phyloP scores from a whole-genome alignment of 2,888 invertebrate genomes.

The Sepiola atlantica region DNA sequence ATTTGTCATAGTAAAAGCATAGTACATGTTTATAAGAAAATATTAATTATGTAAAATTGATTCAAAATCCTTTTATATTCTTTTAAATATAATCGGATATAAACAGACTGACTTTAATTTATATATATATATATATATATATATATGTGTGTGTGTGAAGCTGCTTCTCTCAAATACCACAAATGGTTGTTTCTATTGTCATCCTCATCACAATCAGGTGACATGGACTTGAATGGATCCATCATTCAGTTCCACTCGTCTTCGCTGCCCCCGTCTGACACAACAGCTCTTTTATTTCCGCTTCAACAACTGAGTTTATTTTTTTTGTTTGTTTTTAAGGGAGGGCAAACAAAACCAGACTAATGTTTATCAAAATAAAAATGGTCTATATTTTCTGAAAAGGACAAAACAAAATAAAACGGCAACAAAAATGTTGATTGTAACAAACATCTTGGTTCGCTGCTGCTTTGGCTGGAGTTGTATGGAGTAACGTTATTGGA shows the following conservation, averaged over 20 bases:
- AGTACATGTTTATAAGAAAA: too few relatives aligned
- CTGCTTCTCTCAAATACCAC: not conserved
- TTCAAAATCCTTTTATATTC: too few relatives aligned
- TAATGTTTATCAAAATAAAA: slow-evolving; percentile 4
- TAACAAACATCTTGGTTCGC: not conserved
- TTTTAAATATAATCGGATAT: too few relatives aligned
- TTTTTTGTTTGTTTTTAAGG: not conserved
- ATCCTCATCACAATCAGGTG: not conserved
- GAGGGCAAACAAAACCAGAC: not conserved
- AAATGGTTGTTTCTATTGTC: not conserved
- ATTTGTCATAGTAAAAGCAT: too few relatives aligned
- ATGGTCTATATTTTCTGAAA: not conserved
- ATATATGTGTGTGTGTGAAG: too few relatives aligned
- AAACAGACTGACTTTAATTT: too few relatives aligned
- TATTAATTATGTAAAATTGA: too few relatives aligned
- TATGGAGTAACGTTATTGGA: not conserved
- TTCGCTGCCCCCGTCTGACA: not conserved
- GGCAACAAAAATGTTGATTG: not conserved
- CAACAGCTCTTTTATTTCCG: not conserved
- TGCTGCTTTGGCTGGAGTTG: not conserved
- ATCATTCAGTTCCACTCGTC: not conserved
- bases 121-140: too few relatives aligned
- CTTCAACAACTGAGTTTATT: not conserved
- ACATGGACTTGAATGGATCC: not conserved
- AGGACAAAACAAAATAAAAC: not conserved